phyloP scores from a whole-genome alignment of 2,113 vertebrate genomes.

The Argyrosomus japonicus region DNA sequence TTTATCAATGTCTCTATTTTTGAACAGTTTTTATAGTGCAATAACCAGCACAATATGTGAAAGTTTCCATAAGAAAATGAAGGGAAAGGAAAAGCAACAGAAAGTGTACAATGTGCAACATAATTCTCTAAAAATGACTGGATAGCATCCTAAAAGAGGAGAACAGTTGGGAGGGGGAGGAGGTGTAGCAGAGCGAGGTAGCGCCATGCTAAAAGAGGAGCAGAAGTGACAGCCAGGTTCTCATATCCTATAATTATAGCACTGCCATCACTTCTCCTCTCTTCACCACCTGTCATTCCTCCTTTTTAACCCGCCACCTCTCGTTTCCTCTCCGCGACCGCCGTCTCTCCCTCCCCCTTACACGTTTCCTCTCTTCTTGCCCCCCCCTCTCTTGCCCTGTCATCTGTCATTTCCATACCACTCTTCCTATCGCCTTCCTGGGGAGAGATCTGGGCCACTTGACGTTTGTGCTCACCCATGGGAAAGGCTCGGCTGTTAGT shows the following conservation, averaged over 20 bases:
- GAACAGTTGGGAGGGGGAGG: background rate
- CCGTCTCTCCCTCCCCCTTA: background rate
- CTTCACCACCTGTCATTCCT: slow-evolving; percentile 36
- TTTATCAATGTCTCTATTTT: background rate
- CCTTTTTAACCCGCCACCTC: slow-evolving; percentile 24
- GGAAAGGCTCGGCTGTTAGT: slow-evolving; percentile 18
- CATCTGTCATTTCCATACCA: slow-evolving; percentile 49
- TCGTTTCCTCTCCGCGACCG: slow-evolving; percentile 1
- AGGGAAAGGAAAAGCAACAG: background rate
- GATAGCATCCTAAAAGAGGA: background rate
- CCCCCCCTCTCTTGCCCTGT: slow-evolving; percentile 16
- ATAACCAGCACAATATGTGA: background rate
- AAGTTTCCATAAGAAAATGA: background rate
- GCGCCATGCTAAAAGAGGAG: slow-evolving; percentile 14
- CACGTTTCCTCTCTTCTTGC: background rate
- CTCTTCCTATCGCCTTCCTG: background rate
- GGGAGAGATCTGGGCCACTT: slow-evolving; percentile 34
- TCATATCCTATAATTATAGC: slow-evolving; percentile 56
- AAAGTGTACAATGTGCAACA: background rate
- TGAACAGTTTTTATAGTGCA: background rate
- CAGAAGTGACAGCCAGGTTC: slow-evolving; percentile 49
- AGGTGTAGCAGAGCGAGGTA: background rate
- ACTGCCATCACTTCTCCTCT: slow-evolving; percentile 24
- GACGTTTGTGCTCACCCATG: slow-evolving; percentile 5
- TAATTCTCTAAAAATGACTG: background rate